Evolutionary conservation across 2,888 invertebrate species (phyloP).

Genomic region (Philhelius pedissequus): DNA sequence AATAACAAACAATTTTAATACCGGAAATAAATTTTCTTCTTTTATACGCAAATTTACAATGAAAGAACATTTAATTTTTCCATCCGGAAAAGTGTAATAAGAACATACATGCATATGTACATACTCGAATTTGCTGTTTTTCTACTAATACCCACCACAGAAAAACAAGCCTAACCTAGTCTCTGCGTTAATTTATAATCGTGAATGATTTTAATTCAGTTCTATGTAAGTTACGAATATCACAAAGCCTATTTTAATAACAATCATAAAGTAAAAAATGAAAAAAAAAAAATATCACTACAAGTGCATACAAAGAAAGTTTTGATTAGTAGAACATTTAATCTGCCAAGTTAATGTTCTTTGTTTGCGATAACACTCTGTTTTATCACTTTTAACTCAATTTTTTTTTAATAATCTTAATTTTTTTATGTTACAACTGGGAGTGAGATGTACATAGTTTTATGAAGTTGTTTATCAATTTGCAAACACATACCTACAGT

Average conservation of each 20-base stretch:
- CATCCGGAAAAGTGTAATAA: not conserved
- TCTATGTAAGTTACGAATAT: not conserved
- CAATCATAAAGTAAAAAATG: not conserved
- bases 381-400: conserved; percentile 22
- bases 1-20: not conserved
- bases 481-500: not conserved
- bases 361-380: conserved; percentile 27
- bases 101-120: too few relatives aligned
- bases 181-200: not conserved
- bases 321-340: conserved; percentile 18
- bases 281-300: not conserved
- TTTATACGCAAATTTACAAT: not conserved
- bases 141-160: not conserved
- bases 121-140: not conserved
- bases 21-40: not conserved
- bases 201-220: not conserved
- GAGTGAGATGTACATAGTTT: conserved; percentile 8
- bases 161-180: not conserved
- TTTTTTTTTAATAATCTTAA: conserved; percentile 23
- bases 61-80: not conserved
- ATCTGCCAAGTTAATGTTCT: conserved; percentile 47
- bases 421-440: conserved; percentile 4
- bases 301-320: not conserved
- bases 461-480: conserved; percentile 19
- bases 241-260: not conserved